phyloP scores from a whole-genome alignment of 1,140 invertebrate species.

The Diachasma alloeum region DNA sequence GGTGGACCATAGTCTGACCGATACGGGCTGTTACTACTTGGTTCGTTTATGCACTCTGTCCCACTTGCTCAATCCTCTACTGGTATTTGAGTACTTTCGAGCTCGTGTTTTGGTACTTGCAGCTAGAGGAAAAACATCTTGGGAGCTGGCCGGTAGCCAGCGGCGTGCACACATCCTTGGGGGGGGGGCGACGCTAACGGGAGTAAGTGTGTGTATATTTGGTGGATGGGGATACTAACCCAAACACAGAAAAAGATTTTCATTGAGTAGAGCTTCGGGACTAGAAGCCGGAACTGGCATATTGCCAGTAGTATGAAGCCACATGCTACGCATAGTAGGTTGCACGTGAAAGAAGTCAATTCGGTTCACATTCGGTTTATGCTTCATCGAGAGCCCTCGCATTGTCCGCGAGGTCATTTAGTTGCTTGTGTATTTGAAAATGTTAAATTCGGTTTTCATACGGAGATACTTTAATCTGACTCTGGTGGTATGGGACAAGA shows the following conservation, averaged over 20 bases:
- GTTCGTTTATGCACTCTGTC: background rate
- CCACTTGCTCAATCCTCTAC: background rate
- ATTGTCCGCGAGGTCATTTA: background rate
- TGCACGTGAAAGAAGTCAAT: background rate
- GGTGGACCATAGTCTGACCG: conserved; percentile 33
- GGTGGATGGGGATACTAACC: conserved; percentile 50
- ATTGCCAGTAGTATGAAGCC: conserved; percentile 57
- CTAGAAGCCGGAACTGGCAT: conserved; percentile 51
- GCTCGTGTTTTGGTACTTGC: background rate
- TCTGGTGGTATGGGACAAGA: background rate
- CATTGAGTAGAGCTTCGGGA: conserved; percentile 53
- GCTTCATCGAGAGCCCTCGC: background rate
- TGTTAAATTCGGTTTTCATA: background rate
- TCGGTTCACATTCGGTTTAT: background rate
- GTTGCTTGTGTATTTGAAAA: too few relatives aligned
- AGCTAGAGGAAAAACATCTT: background rate
- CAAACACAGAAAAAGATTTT: conserved; percentile 56
- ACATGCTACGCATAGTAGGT: background rate
- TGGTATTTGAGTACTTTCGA: background rate
- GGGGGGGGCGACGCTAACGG: conserved; percentile 46
- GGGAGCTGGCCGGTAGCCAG: conserved; percentile 34
- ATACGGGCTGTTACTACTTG: conserved; percentile 53
- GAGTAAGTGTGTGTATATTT: background rate
- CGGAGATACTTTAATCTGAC: background rate
- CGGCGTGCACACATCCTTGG: conserved; percentile 53